Conservation (phyloP, 2,888 invertebrate species). For the Tanypteryx hageni region DNA sequence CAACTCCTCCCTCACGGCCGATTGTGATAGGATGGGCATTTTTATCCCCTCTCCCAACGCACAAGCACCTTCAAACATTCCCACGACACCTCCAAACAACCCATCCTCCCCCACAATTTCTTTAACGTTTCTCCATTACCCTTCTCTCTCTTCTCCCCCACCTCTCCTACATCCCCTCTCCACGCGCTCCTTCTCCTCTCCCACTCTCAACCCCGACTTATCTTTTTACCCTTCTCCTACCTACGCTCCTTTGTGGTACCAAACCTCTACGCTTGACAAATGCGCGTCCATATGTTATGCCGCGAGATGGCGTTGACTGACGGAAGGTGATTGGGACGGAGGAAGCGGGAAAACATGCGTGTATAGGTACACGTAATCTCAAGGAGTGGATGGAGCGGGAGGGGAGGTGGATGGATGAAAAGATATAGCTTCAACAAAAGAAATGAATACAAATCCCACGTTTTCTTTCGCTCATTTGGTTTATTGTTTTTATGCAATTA, state of each 20-base stretch:
- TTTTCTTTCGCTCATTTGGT: neutral
- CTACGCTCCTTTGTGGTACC: neutral
- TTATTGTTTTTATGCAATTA: neutral
- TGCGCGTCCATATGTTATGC: conserved; percentile 54
- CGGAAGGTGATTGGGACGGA: conserved; percentile 46
- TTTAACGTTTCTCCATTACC: neutral
- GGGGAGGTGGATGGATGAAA: neutral
- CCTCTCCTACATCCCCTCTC: neutral
- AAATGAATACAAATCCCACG: neutral
- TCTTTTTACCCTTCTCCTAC: neutral
- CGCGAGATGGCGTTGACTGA: conserved; percentile 59
- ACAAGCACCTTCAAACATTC: conserved; percentile 2
- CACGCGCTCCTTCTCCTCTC: neutral
- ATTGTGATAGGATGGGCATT: conserved; percentile 6
- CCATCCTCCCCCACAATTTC: neutral
- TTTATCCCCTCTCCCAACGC: neutral
- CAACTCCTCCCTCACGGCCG: neutral
- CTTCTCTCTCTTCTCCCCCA: neutral
- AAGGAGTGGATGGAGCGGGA: neutral
- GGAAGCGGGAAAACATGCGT: conserved; percentile 15
- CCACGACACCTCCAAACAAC: conserved; percentile 4
- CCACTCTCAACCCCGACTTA: neutral
- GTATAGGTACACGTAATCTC: conserved; percentile 18
- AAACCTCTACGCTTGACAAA: conserved; percentile 52
- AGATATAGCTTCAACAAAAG: neutral